Conservation (phyloP, 2,888 invertebrate genomes). For the Melanostoma scalare region DNA sequence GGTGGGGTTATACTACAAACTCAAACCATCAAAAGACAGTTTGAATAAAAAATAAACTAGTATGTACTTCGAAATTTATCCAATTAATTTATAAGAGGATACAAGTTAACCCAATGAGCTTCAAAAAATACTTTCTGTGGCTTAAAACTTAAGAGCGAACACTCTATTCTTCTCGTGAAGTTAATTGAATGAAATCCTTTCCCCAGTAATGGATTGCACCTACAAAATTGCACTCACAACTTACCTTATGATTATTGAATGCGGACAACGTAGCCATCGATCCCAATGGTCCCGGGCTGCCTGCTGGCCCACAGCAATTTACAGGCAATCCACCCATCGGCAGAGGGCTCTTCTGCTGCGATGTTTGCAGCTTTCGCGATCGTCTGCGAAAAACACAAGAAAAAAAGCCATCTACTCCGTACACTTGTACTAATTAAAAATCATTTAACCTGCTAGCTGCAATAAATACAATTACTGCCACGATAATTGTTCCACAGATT, state of each 20-base stretch:
- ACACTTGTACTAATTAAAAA: slow-evolving; percentile 53
- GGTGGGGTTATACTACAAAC: too few relatives aligned
- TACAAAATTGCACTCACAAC: slow-evolving; percentile 48
- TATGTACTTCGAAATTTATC: too few relatives aligned
- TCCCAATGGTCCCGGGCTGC: slow-evolving; percentile 91
- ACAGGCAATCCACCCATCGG: slow-evolving; percentile 90
- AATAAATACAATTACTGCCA: slow-evolving; percentile 94
- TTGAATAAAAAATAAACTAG: too few relatives aligned
- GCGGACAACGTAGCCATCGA: slow-evolving; percentile 92
- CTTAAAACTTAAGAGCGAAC: too few relatives aligned
- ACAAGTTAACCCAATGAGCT: too few relatives aligned
- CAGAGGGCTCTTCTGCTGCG: slow-evolving; percentile 86
- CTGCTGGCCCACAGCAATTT: slow-evolving; percentile 91
- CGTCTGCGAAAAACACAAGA: slow-evolving; percentile 83
- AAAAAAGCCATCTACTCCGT: not conserved
- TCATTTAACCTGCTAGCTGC: slow-evolving; percentile 87
- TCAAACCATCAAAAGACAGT: too few relatives aligned
- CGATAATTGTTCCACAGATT: slow-evolving; percentile 95
- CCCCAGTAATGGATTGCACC: too few relatives aligned
- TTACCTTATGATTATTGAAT: slow-evolving; percentile 91
- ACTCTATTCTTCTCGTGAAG: too few relatives aligned
- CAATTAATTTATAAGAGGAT: too few relatives aligned
- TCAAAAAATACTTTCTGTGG: too few relatives aligned
- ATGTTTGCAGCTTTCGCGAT: slow-evolving; percentile 88
- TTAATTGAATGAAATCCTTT: too few relatives aligned